Base-by-base conservation (phyloP, 2,797 vertebrate species). In the Acridotheres tristis region DNA sequence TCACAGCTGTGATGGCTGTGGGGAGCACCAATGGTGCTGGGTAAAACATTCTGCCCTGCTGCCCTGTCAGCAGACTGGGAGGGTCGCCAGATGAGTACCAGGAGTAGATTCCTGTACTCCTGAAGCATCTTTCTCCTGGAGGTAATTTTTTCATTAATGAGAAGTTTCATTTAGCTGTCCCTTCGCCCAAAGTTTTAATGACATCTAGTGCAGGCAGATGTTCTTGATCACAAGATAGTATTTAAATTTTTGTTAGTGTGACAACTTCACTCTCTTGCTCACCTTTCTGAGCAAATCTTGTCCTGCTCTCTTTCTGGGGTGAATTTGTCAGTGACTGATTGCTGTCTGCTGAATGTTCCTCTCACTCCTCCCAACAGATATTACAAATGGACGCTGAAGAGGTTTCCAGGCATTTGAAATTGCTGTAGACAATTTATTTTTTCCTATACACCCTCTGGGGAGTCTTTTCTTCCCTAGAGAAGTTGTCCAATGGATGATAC, bases 11-110 rank as follows among this genome's bases (percentile, higher is more conserved):
- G 18, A 15, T 18, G 45, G 29, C 57, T 63, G 13, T 57, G 32
- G 47, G 34, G 22, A 57, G 16, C 38, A 27, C 15, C 53, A 34
- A 19, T n/a, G 0, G 4, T 18, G 8, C 21, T 15, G 23, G 12
- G 13, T 8, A 25, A 57, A 38, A 6, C 27, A 66, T 6, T 20
- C 43, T 68, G n/a, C 36, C 48, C 57, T 47, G 20, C 30, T 5
- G 9, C 38, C 16, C 11, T 22, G 5, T 29, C 48, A 58, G 26
- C 57, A 65, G 40, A 2, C 7, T 14, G 30, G 12, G 43, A n/a
- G 3, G 5, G 9, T 21, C 1, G 1, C 1, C 5, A 74, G 30
- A 40, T 48, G 42, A 62, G 26, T 29, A 18, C n/a, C 1, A 5
- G n/a, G 17, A 57, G 16, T 16, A 50, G 4, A 19, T 13, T 65